phyloP scores from a whole-genome alignment of 2,113 vertebrate genomes.

The Aspidoscelis tigris region DNA sequence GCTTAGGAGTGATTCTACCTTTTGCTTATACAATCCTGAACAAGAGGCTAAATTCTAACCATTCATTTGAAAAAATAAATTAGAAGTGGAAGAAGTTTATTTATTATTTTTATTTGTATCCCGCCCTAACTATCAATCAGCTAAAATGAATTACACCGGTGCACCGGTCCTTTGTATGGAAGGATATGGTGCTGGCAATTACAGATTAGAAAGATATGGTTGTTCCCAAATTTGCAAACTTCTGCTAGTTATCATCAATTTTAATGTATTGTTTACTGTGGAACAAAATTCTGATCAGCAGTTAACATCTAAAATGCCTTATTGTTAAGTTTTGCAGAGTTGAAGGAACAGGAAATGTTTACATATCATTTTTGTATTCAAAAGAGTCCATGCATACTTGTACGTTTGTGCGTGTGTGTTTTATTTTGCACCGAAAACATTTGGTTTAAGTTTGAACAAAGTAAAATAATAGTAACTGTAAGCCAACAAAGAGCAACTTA shows the following conservation, averaged over 20 bases:
- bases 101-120: too few species aligned
- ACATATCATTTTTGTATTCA: not conserved
- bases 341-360: slow-evolving; percentile 5
- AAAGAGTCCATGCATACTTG: not conserved
- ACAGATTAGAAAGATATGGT: slow-evolving; percentile 10
- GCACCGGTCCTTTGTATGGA: not conserved
- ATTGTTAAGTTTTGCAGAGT: slow-evolving; percentile 1
- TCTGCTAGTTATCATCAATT: slow-evolving; percentile 33
- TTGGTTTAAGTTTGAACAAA: slow-evolving; percentile 45
- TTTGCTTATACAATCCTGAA: not conserved
- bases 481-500: slow-evolving; percentile 37
- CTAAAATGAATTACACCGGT: too few species aligned
- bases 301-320: slow-evolving; percentile 19
- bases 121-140: too few species aligned
- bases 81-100: not conserved
- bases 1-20: not conserved
- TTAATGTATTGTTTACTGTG: slow-evolving; percentile 26
- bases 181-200: slow-evolving; percentile 23
- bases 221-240: not conserved
- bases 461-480: slow-evolving; percentile 48
- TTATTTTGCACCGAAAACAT: slow-evolving; percentile 39
- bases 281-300: slow-evolving; percentile 30
- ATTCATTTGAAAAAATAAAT: not conserved
- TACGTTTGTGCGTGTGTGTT: not conserved
- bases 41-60: slow-evolving; percentile 7